Percentiles rank a stretch among this genome's conserved stretches.
phyloP scores from a whole-genome alignment of 1,140 invertebrate genomes.

The Parapsyche elsis region DNA sequence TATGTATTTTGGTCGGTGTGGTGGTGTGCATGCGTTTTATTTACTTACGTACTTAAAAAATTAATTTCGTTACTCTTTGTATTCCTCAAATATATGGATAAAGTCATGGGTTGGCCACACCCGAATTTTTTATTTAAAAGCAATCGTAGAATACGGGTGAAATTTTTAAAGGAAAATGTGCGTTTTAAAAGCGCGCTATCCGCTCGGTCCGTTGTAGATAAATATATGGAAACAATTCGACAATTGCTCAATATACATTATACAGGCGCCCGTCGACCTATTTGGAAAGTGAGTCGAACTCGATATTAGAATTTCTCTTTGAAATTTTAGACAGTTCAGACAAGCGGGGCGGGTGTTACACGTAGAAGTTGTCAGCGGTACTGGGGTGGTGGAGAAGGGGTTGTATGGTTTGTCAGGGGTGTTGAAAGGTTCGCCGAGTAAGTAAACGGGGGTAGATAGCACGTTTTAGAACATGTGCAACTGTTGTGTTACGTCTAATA shows the following conservation, averaged over 20 bases:
- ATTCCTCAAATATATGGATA: too few relatives aligned
- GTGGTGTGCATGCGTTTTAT: too few relatives aligned
- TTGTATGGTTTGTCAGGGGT: slow-evolving; percentile 37
- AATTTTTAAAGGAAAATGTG: too few relatives aligned
- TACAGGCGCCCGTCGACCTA: slow-evolving; percentile 16
- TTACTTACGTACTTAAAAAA: too few relatives aligned
- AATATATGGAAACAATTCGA: slow-evolving; percentile 21
- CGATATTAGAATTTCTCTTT: slow-evolving; percentile 56
- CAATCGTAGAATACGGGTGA: too few relatives aligned
- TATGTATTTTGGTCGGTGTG: too few relatives aligned
- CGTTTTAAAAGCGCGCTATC: background rate
- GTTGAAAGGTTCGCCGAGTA: slow-evolving; percentile 19
- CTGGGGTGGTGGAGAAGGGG: slow-evolving; percentile 20
- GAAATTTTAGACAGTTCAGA: slow-evolving; percentile 56
- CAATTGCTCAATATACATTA: slow-evolving; percentile 2
- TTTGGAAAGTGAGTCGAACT: slow-evolving; percentile 36
- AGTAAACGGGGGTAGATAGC: background rate
- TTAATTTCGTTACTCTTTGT: too few relatives aligned
- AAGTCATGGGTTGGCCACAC: too few relatives aligned
- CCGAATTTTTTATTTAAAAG: too few relatives aligned
- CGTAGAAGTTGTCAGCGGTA: slow-evolving; percentile 41
- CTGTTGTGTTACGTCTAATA: too few relatives aligned
- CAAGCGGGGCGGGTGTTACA: slow-evolving; percentile 37
- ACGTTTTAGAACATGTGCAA: too few relatives aligned
- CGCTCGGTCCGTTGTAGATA: background rate